Percentiles rank a stretch among this genome's conserved stretches.
These are phyloP conservation scores for Syngnathus acus DNA, from an alignment of 2,797 vertebrate genomes.

Conservation along the genomic window DNA sequence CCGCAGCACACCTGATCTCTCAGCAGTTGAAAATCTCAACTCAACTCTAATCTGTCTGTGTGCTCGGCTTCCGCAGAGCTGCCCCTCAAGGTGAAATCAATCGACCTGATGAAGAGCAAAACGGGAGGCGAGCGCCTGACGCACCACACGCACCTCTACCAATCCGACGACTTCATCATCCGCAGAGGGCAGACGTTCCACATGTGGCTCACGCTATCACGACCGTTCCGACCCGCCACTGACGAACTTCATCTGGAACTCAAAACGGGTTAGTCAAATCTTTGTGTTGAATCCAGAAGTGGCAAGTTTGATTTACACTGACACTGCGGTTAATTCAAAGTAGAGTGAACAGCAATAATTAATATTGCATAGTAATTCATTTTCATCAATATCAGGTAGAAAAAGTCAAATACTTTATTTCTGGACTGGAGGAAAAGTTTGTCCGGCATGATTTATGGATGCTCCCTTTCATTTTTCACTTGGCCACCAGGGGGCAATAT, in stretches of 20 bases:
- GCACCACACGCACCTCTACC: slow-evolving; percentile 77
- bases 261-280: slow-evolving; percentile 66
- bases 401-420: too few relatives aligned
- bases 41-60: neutral
- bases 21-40: neutral
- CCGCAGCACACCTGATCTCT: neutral
- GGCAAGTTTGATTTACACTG: neutral
- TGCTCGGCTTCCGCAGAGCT: slow-evolving; percentile 55
- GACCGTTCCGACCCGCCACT: slow-evolving; percentile 57
- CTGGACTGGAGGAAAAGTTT: too few relatives aligned
- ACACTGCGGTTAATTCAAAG: neutral
- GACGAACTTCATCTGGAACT: slow-evolving; percentile 75
- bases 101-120: slow-evolving; percentile 73
- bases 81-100: slow-evolving; percentile 66
- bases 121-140: slow-evolving; percentile 60
- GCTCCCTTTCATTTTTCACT: too few relatives aligned
- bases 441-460: too few relatives aligned
- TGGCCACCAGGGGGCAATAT: too few relatives aligned
- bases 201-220: slow-evolving; percentile 68
- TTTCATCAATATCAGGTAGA: too few relatives aligned
- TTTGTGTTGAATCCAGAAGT: neutral
- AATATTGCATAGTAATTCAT: too few relatives aligned
- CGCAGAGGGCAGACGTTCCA: slow-evolving; percentile 80
- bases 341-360: too few relatives aligned
- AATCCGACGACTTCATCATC: slow-evolving; percentile 69